These are phyloP conservation scores for Phengaris alcon DNA, from an alignment of 2,888 invertebrate species.

Conservation along the genomic window DNA sequence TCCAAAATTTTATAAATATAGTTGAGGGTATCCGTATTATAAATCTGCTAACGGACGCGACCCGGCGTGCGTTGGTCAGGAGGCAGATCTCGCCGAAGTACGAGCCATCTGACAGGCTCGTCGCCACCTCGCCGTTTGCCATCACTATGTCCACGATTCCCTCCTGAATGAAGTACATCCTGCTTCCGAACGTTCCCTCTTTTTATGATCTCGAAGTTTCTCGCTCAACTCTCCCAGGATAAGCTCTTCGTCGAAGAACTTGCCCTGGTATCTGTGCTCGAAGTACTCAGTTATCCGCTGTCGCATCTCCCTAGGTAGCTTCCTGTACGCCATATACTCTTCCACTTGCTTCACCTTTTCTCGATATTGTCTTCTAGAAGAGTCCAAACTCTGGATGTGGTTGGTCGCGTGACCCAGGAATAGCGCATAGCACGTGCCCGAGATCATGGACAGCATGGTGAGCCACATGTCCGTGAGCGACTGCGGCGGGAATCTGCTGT, in stretches of 20 bases:
- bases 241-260: constrained; percentile 99
- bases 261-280: constrained; percentile 99
- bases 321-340: constrained; percentile 99
- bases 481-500: constrained; percentile 98
- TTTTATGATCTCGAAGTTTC: constrained; percentile 97
- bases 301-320: constrained; percentile 96
- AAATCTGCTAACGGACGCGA: constrained; percentile 99
- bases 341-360: constrained; percentile 99
- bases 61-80: constrained; percentile 96
- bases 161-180: constrained; percentile 99
- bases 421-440: constrained; percentile 98
- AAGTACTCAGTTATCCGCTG: constrained; percentile 98
- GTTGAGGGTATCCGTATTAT: too few species aligned
- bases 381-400: constrained; percentile 98
- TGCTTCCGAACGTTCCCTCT: constrained; percentile 98
- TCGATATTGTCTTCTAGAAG: constrained; percentile 96
- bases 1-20: too few species aligned
- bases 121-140: constrained; percentile 98
- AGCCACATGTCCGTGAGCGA: constrained; percentile 99
- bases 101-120: constrained; percentile 97
- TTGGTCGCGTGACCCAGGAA: constrained; percentile 99
- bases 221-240: constrained; percentile 98
- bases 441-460: constrained; percentile 99
- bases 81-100: constrained; percentile 99
- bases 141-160: constrained; percentile 98